phyloP scores from a whole-genome alignment of 2,888 invertebrate species.

The Anodontia alba region DNA sequence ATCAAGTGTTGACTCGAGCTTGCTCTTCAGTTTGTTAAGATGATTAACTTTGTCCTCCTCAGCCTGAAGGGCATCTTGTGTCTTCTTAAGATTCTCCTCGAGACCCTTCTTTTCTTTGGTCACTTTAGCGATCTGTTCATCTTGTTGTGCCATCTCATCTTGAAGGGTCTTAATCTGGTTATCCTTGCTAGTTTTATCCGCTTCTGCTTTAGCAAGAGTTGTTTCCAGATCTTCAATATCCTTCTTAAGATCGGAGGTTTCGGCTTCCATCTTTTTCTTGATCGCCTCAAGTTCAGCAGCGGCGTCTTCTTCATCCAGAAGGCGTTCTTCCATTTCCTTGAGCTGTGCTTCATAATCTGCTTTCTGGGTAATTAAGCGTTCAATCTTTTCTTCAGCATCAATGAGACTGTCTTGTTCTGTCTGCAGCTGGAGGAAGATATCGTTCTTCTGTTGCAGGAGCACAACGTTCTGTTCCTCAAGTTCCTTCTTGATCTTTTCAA shows the following conservation, averaged over 20 bases:
- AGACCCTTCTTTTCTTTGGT: slow-evolving; percentile 99
- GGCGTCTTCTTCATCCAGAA: slow-evolving; percentile 98
- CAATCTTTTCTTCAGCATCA: slow-evolving; percentile 96
- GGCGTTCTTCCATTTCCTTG: slow-evolving; percentile 97
- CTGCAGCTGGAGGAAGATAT: slow-evolving; percentile 93
- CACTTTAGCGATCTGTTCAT: slow-evolving; percentile 99
- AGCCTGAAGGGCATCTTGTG: slow-evolving; percentile 87
- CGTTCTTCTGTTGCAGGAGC: slow-evolving; percentile 96
- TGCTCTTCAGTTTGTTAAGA: slow-evolving; percentile 99
- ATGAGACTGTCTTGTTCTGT: slow-evolving; percentile 96
- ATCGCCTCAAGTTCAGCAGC: slow-evolving; percentile 96
- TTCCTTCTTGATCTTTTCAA: slow-evolving; percentile 98
- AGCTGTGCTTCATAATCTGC: slow-evolving; percentile 97
- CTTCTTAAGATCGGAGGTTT: slow-evolving; percentile 97
- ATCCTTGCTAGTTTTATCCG: slow-evolving; percentile 99
- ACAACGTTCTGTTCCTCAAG: slow-evolving; percentile 96
- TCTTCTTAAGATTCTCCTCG: slow-evolving; percentile 89
- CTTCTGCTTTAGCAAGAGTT: slow-evolving; percentile 90
- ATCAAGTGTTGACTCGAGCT: slow-evolving; percentile 97
- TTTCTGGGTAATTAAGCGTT: slow-evolving; percentile 97
- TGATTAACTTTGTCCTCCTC: slow-evolving; percentile 99
- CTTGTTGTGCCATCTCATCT: slow-evolving; percentile 99
- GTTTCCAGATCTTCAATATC: slow-evolving; percentile 98
- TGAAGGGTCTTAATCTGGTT: slow-evolving; percentile 93
- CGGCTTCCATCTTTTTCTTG: slow-evolving; percentile 99